Evolutionary conservation across 2,113 vertebrate species (phyloP).

Genomic region (Callocephalon fimbriatum): DNA sequence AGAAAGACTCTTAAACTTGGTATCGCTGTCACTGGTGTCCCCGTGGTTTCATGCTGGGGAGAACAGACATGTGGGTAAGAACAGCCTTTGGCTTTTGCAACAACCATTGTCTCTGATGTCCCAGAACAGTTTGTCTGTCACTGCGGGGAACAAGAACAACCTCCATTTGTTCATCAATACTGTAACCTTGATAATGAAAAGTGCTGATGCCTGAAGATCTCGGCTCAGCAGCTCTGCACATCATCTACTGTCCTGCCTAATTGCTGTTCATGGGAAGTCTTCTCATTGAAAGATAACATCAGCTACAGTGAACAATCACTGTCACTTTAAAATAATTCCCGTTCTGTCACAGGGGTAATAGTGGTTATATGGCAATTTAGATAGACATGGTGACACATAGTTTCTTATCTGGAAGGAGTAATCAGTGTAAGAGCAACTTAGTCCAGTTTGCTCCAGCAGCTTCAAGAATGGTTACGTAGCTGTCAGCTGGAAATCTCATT

Average conservation of each 20-base stretch:
- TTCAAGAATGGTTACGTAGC: background rate
- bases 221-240: background rate
- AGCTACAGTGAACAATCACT: background rate
- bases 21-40: background rate
- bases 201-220: background rate
- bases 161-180: background rate
- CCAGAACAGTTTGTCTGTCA: accelerated
- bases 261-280: background rate
- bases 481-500: background rate
- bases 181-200: background rate
- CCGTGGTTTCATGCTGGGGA: accelerated
- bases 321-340: background rate
- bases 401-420: background rate
- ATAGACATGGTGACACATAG: background rate
- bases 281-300: background rate
- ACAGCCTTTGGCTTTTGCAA: background rate
- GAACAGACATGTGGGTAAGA: background rate
- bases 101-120: background rate
- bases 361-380: background rate
- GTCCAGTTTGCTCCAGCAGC: background rate
- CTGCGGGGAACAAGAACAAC: background rate
- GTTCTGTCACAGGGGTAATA: background rate
- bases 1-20: background rate
- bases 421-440: background rate
- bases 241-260: background rate